Percentiles rank a stretch among this genome's conserved stretches.
Evolutionary conservation across 1,140 invertebrate species (phyloP).

Genomic region (Brachionus paranguensis): DNA sequence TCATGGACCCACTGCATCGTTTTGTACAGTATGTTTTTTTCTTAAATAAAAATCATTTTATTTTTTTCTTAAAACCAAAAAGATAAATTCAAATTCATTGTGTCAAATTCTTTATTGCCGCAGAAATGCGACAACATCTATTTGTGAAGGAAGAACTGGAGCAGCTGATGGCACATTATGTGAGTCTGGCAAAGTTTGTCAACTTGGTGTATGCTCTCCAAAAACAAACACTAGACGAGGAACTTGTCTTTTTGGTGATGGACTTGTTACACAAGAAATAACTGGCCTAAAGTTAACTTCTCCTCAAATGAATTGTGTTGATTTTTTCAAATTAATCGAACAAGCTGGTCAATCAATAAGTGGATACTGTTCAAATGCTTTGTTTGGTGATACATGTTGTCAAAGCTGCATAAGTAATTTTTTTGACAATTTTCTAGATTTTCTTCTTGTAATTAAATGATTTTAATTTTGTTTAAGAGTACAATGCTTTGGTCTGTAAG

Average conservation of each 20-base stretch:
- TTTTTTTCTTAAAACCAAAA: neutral
- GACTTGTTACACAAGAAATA: neutral
- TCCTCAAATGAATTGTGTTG: neutral
- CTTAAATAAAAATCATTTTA: neutral
- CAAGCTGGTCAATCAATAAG: neutral
- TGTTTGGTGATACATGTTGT: neutral
- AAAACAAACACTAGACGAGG: neutral
- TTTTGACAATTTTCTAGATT: neutral
- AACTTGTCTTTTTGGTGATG: neutral
- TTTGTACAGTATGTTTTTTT: neutral
- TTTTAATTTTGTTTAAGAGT: neutral
- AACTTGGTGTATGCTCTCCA: neutral
- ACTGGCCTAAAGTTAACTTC: neutral
- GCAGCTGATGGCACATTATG: slow-evolving; percentile 18
- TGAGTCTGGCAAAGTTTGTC: slow-evolving; percentile 3
- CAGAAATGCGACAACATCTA: neutral
- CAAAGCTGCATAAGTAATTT: slow-evolving; percentile 32
- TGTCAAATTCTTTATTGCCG: neutral
- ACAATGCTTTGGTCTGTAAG: slow-evolving; percentile 1
- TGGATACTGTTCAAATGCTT: neutral
- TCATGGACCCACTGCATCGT: neutral
- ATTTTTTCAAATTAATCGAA: slow-evolving; percentile 6
- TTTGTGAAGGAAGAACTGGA: neutral
- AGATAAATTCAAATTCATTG: neutral
- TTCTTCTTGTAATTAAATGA: neutral